Evolutionary conservation across 2,797 vertebrate genomes (phyloP).

Genomic region (Sebastes matsubarae): DNA sequence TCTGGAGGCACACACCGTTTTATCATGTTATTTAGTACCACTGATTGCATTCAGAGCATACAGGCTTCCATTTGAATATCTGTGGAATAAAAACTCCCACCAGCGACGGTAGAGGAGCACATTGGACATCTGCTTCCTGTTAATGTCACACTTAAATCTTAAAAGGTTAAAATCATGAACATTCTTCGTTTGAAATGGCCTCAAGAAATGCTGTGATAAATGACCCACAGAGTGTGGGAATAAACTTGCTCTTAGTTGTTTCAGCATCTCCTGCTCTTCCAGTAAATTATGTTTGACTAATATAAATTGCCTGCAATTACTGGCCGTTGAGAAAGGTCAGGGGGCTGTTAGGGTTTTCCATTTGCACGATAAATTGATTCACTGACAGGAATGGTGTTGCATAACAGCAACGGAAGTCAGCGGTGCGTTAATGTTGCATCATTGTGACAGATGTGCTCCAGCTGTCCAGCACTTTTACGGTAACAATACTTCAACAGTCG

Average conservation of each 20-base stretch:
- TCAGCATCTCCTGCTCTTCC: conserved; percentile 24
- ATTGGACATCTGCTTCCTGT: neutral
- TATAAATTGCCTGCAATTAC: conserved; percentile 65
- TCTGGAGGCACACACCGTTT: neutral
- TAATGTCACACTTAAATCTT: conserved; percentile 1
- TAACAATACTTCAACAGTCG: conserved; percentile 16
- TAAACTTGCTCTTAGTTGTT: conserved; percentile 38
- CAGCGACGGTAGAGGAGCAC: neutral
- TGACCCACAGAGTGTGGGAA: conserved; percentile 21
- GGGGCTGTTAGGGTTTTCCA: conserved; percentile 63
- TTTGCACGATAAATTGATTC: conserved; percentile 51
- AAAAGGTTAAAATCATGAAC: conserved; percentile 12
- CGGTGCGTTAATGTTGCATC: conserved; percentile 48
- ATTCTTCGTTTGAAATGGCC: conserved; percentile 29
- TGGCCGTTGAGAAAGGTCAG: conserved; percentile 54
- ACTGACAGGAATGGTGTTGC: conserved; percentile 49
- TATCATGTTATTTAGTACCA: neutral
- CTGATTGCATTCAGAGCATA: conserved; percentile 11
- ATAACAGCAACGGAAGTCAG: conserved; percentile 10
- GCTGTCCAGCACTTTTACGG: conserved; percentile 49
- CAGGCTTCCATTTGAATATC: conserved; percentile 14
- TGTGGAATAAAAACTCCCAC: neutral
- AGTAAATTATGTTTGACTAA: conserved; percentile 61
- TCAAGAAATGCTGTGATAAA: conserved; percentile 25
- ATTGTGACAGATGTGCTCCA: conserved; percentile 47